These are phyloP conservation scores for Loxodonta africana DNA, from an alignment of 2,113 vertebrate genomes.

Conservation along the genomic window DNA sequence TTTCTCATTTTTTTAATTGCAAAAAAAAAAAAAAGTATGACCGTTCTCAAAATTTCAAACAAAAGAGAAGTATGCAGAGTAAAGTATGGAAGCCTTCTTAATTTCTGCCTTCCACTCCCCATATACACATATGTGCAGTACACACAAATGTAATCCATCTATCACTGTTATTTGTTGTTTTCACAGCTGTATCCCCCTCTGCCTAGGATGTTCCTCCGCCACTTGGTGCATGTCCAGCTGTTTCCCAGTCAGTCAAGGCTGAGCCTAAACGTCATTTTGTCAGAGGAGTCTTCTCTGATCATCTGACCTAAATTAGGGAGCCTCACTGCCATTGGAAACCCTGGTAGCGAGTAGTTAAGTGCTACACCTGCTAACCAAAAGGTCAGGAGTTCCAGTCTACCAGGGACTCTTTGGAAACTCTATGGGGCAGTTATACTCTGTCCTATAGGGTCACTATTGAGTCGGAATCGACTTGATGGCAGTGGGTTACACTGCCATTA, in stretches of 20 bases:
- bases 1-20: not conserved
- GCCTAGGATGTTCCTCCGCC: not conserved
- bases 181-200: not conserved
- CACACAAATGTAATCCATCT: not conserved
- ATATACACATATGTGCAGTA: not conserved
- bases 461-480: too few species aligned
- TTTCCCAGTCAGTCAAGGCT: not conserved
- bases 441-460: too few species aligned
- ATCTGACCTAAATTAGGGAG: not conserved
- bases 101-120: not conserved
- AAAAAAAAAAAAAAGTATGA: not conserved
- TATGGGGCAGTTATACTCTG: too few species aligned
- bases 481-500: not conserved
- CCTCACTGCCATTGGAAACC: too few species aligned
- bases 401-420: too few species aligned
- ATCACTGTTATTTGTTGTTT: not conserved
- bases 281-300: not conserved
- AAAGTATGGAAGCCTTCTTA: not conserved
- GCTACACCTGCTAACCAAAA: too few species aligned
- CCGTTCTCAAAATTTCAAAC: not conserved
- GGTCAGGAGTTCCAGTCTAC: too few species aligned
- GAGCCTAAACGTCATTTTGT: not conserved
- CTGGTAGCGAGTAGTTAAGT: too few species aligned
- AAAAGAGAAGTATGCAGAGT: not conserved
- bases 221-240: not conserved